phyloP scores from a whole-genome alignment of 2,113 vertebrate species.

The Neotragus pygmaeus region DNA sequence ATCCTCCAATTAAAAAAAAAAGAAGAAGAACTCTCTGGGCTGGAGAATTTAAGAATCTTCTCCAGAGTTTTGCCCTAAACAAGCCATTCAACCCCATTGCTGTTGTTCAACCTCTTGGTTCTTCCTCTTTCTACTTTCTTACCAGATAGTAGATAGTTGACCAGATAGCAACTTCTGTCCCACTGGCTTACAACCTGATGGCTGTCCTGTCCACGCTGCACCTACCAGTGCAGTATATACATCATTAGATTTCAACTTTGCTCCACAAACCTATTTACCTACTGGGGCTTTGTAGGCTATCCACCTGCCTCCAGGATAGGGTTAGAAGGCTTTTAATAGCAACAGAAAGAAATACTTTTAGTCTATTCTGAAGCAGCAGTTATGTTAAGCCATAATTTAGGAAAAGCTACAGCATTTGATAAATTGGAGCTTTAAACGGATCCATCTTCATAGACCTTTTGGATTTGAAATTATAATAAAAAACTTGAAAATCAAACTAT shows the following conservation, averaged over 20 bases:
- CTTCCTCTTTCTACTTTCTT: not conserved
- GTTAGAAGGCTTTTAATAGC: not conserved
- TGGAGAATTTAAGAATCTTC: not conserved
- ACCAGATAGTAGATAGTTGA: too few relatives aligned
- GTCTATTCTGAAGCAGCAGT: not conserved
- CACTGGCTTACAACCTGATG: too few relatives aligned
- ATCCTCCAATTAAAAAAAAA: not conserved
- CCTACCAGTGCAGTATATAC: not conserved
- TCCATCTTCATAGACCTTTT: not conserved
- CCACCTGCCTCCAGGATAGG: not conserved
- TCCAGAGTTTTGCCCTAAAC: not conserved
- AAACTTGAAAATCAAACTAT: not conserved
- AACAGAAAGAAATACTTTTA: not conserved
- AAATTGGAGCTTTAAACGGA: not conserved
- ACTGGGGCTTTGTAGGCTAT: not conserved
- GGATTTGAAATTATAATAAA: slow-evolving; percentile 8
- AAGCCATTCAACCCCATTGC: not conserved
- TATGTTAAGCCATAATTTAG: not conserved
- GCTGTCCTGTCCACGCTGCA: not conserved
- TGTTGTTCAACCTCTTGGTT: not conserved
- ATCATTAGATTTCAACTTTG: not conserved
- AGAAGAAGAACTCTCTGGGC: not conserved
- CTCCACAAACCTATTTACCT: not conserved
- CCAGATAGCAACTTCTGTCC: not conserved
- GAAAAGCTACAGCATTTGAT: not conserved